Evolutionary conservation across 2,113 vertebrate genomes (phyloP), one percentile per base, ranked within the genome.

Genomic region (Lasiurus borealis): DNA sequence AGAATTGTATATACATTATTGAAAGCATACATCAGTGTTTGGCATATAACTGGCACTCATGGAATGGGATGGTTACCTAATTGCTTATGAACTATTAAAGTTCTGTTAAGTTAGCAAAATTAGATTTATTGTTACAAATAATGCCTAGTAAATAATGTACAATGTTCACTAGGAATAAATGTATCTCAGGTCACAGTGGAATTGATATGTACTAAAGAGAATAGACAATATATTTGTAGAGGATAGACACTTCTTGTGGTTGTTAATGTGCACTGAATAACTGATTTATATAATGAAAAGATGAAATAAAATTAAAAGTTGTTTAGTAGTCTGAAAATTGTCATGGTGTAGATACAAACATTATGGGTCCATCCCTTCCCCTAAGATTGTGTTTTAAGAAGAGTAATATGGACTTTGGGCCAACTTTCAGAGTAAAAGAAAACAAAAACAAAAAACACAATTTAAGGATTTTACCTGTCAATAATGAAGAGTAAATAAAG

Each of bases 41-140:
- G 82, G 18, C 73, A 75, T 9, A 3, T 75, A 85, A 25, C 21
- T 62, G 78, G 11, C 23, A 36, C 27, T 78, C 34, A 71, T 8
- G 14, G 34, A 36, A 52, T 82, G n/a, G 5, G 46, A 64, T 91
- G 66, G 36, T 54, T 83, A 90, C 25, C 10, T 80, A 96, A 85
- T 85, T 31, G 52, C 54, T 72, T 87, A 21, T 21, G 50, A 66
- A 13, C 46, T 21, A 10, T 85, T n/a, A 57, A 84, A 91, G 66
- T 36, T 88, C 50, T 68, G 59, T 89, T 84, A 76, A 68, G n/a
- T 90, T 92, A 62, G 73, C 40, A 93, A 86, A 88, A 36, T 88
- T 85, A 91, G 27, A 73, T 81, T 76, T 77, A 64, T 72, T 18
- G 44, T 78, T 73, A 25, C 6, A 93, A 95, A 9, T 71, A 83